These are phyloP conservation scores for Lacerta bilineata DNA, from an alignment of 2,797 vertebrate species.

Conservation along the genomic window DNA sequence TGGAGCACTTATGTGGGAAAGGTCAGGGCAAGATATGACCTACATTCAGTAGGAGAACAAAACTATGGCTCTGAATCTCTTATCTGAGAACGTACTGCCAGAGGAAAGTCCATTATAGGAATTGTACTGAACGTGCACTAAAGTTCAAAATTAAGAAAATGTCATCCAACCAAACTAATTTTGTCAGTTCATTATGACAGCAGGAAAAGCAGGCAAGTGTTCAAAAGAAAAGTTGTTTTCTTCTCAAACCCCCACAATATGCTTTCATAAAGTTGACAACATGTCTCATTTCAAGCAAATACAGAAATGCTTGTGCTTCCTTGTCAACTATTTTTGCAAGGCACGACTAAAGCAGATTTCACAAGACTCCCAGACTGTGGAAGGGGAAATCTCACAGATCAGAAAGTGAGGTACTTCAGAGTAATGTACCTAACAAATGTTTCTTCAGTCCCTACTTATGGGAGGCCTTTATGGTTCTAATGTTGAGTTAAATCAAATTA, in stretches of 20 bases:
- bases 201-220: not conserved
- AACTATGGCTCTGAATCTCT: not conserved
- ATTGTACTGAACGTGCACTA: not conserved
- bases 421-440: not conserved
- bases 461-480: rapidly evolving
- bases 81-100: not conserved
- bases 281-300: not conserved
- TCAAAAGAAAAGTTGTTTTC: not conserved
- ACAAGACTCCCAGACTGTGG: not conserved
- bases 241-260: conserved; percentile 10
- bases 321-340: not conserved
- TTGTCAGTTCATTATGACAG: not conserved
- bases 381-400: conserved; percentile 18
- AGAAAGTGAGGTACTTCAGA: not conserved
- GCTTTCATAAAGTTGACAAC: conserved; percentile 6
- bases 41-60: not conserved
- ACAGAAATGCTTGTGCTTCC: not conserved
- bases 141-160: conserved; percentile 5
- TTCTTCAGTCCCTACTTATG: not conserved
- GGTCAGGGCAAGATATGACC: not conserved
- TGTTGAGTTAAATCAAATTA: rapidly evolving
- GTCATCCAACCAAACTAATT: conserved; percentile 1
- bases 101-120: not conserved
- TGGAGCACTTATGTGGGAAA: not conserved
- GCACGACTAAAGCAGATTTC: not conserved